Evolutionary conservation across 2,797 vertebrate species (phyloP), one percentile per base, ranked within the genome.

Genomic region (Channa striata): DNA sequence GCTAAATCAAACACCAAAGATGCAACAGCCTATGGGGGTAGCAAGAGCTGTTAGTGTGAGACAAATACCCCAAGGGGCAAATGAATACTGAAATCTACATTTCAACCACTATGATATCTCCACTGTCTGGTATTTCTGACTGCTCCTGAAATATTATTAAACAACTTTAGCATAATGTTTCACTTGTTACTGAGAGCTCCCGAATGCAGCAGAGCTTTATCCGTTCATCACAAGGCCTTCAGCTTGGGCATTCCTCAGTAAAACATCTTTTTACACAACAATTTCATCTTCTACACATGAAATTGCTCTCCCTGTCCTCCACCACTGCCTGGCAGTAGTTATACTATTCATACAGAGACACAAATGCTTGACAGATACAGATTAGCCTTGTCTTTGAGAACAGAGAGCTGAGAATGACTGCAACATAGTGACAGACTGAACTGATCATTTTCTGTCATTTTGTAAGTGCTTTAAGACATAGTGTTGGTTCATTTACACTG

Each of bases 81-180:
- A 77, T 71, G 34, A 83, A 87, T 69, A 66, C 78, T 75, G 57
- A 61, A 77, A 86, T 86, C 78, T 85, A 82, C 80, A 85, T 85
- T 84, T 88, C 69, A 86, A 82, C 71, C 49, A 64, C 81, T 6
- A 51, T 54, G 8, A 57, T 2, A 11, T 46, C 73, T 67, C 68
- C 1, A 8, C 67, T 8, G 5, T 16, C 65, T 72, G 20, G 12
- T 39, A 74, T 51, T 49, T 64, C 65, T 9, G 20, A 50, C 64
- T 61, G 43, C n/a, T 6, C 20, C 46, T 62, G 63, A 77, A 80
- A 71, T 42, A 62, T 34, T 7, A 52, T 21, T 1, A 0, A 59
- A 59, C 56, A 37, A 59, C 59, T 59, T 10, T 21, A 49, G 57
- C 56, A 66, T 61, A 47, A 80, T 80, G 71, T 72, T 25, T 78